Base-by-base conservation (phyloP, 2,888 invertebrate species). In the Teleogryllus oceanicus region DNA sequence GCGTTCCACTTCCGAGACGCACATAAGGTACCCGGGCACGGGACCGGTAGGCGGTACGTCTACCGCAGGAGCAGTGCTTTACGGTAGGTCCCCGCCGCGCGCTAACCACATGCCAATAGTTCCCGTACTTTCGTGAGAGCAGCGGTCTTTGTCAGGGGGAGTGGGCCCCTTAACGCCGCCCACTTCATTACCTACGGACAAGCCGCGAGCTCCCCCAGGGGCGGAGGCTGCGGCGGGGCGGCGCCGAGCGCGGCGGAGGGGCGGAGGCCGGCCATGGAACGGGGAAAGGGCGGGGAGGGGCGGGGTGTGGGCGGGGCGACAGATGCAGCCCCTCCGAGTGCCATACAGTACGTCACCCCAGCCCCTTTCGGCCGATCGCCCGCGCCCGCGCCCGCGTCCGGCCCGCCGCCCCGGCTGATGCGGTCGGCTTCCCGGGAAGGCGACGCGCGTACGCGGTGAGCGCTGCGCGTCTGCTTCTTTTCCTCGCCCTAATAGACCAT, bases 301-400 rank as follows among this genome's bases (percentile, higher is more conserved):
- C 51, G 16, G 51, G 51, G 51, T 13, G 2, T 13, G 51, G 62
- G 3, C 4, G 62, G 62, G 62, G 78, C 16, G 78, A 50, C 21
- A 78, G 49, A 78, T 13, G 78, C 78, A 78, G 21, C 78, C 50
- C 24, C 49, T 11, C 77, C 77, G 49, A 49, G 77, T n/a, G 5
- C 76, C 37, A 21, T 37, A 21, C 76, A 24, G 12, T 77, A 50
- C 13, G 50, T 37, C 78, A 24, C 78, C 16, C 78, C n/a, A 11
- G n/a, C 37, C 78, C 11, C 49, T 78, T 62, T 18, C 21, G 5
- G 18, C 4, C 13, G 16, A 62, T 62, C 62, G 2, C 62, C 18
- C 62, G 16, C 62, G 2, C 62, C 18, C 62, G 16, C 62, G 2
- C 16, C 62, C 62, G 62, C 62, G 62, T 3, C 62, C 62, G 62